phyloP scores from a whole-genome alignment of 1,140 invertebrate species.

The Drosophila navojoa region DNA sequence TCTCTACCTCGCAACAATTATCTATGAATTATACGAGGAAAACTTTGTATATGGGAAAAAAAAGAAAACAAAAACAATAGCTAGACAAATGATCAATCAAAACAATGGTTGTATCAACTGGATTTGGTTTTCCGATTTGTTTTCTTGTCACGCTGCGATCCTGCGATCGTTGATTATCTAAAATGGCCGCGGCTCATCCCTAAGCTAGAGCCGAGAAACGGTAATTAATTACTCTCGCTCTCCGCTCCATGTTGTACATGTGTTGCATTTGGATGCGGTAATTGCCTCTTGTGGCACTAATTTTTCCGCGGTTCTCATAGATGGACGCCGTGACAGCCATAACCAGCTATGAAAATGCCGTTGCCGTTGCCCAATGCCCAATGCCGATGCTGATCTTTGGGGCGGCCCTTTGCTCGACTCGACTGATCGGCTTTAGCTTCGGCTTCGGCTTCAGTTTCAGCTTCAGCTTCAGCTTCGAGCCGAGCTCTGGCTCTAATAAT shows the following conservation, averaged over 20 bases:
- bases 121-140: neutral
- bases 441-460: neutral
- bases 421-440: neutral
- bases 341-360: slow-evolving; percentile 59
- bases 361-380: slow-evolving; percentile 9
- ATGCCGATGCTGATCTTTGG: neutral
- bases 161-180: slow-evolving; percentile 30
- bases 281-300: slow-evolving; percentile 32
- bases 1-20: neutral
- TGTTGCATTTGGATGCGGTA: slow-evolving; percentile 40
- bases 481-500: slow-evolving; percentile 29
- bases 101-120: slow-evolving; percentile 1
- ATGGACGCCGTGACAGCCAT: slow-evolving; percentile 48
- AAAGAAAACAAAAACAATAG: too few relatives aligned
- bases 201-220: slow-evolving; percentile 11
- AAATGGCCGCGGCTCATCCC: slow-evolving; percentile 20
- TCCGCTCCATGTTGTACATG: slow-evolving; percentile 3
- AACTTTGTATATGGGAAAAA: neutral
- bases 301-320: slow-evolving; percentile 44
- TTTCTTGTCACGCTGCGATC: slow-evolving; percentile 34
- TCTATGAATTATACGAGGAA: neutral
- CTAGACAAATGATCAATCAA: slow-evolving; percentile 25
- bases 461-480: neutral
- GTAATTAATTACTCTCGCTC: slow-evolving; percentile 38
- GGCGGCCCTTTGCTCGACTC: too few relatives aligned